Conservation (phyloP, 2,797 vertebrate genomes). For the Rousettus madagascariensis region DNA sequence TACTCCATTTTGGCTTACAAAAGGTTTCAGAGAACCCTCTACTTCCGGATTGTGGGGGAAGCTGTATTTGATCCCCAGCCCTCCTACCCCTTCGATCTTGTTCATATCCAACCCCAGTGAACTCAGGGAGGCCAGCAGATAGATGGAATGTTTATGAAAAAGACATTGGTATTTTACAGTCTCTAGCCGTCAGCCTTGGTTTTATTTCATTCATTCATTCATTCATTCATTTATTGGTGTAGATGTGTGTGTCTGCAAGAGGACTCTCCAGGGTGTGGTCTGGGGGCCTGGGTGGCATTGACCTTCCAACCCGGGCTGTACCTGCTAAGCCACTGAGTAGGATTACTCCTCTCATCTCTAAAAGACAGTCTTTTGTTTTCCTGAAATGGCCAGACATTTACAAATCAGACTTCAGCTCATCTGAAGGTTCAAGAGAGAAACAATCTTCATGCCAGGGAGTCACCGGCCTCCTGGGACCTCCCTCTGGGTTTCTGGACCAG, state of each 20-base stretch:
- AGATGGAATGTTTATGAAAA: not conserved
- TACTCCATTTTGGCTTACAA: not conserved
- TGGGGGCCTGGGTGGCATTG: not conserved
- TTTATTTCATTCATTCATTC: too few species aligned
- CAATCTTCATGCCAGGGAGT: not conserved
- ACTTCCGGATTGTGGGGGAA: too few species aligned
- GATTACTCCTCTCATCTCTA: not conserved
- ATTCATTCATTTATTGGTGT: not conserved
- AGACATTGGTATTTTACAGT: not conserved
- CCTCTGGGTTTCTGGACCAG: not conserved
- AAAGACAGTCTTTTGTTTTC: not conserved
- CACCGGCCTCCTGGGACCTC: too few species aligned
- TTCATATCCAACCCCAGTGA: not conserved
- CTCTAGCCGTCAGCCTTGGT: not conserved
- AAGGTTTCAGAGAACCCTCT: not conserved
- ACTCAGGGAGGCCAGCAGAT: not conserved
- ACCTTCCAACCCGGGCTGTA: not conserved
- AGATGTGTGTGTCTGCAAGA: fast-evolving
- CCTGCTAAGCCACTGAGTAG: not conserved
- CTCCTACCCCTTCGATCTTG: too few species aligned
- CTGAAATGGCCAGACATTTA: not conserved
- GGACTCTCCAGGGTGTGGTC: not conserved
- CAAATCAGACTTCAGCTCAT: not conserved
- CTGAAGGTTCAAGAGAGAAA: not conserved
- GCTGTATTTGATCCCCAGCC: not conserved